A percentile compares a stretch with the other conserved stretches of the same genome.
Conservation (phyloP, 2,888 invertebrate species). For the Galerucella pusilla region DNA sequence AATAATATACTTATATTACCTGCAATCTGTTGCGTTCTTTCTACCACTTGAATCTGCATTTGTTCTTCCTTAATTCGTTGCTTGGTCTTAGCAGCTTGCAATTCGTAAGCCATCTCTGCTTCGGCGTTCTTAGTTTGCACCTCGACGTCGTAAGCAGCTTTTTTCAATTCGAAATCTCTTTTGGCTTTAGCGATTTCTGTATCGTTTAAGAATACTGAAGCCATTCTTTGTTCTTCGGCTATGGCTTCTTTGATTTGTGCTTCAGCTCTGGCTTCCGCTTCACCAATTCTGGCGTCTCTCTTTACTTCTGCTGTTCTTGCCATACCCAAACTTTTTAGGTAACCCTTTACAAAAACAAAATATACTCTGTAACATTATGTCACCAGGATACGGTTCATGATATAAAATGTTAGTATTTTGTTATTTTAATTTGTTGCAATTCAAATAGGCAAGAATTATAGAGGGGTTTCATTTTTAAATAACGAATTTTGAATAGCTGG, state of each 20-base stretch:
- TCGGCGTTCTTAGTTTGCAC: slow-evolving; percentile 95
- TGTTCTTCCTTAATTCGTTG: slow-evolving; percentile 93
- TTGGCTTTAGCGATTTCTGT: slow-evolving; percentile 98
- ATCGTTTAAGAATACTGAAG: slow-evolving; percentile 92
- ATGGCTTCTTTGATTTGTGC: slow-evolving; percentile 94
- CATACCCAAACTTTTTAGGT: slow-evolving; percentile 94
- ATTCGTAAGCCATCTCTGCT: slow-evolving; percentile 92
- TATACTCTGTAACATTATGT: neutral
- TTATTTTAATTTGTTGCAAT: no score
- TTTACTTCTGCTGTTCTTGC: slow-evolving; percentile 95
- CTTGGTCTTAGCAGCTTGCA: slow-evolving; percentile 95
- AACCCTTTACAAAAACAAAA: slow-evolving; percentile 72
- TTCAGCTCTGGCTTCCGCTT: slow-evolving; percentile 94
- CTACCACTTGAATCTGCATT: slow-evolving; percentile 86
- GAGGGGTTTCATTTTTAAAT: no score
- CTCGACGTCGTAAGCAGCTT: slow-evolving; percentile 96
- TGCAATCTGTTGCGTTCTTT: slow-evolving; percentile 82
- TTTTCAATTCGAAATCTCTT: slow-evolving; percentile 95
- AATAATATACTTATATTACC: slow-evolving; percentile 7
- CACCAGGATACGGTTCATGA: neutral
- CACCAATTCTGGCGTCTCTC: slow-evolving; percentile 95
- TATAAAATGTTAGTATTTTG: no score
- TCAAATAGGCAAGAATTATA: no score
- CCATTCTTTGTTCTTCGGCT: slow-evolving; percentile 97
- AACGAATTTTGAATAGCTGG: no score